phyloP scores from a whole-genome alignment of 2,797 vertebrate genomes.

The Myotis myotis region DNA sequence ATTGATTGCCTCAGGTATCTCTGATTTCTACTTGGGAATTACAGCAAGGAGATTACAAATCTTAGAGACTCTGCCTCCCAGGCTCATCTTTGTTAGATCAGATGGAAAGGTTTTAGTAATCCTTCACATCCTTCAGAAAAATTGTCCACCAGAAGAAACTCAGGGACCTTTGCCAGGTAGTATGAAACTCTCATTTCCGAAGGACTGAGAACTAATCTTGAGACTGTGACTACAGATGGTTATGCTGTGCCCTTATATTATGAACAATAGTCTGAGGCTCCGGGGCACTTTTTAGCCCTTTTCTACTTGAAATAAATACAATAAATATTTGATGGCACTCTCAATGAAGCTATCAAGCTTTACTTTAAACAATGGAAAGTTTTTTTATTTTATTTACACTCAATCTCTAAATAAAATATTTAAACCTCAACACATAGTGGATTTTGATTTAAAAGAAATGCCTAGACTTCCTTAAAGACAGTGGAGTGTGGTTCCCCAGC shows the following conservation, averaged over 20 bases:
- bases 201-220: background rate
- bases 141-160: background rate
- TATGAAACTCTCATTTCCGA: background rate
- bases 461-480: background rate
- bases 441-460: background rate
- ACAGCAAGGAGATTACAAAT: background rate
- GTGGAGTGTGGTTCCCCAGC: background rate
- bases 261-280: background rate
- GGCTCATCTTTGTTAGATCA: background rate
- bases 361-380: background rate
- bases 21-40: background rate
- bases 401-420: background rate
- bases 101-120: background rate
- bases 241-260: background rate
- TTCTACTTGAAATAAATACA: background rate
- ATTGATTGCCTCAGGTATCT: background rate
- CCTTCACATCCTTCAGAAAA: background rate
- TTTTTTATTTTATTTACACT: background rate
- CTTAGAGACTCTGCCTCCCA: background rate
- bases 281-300: background rate
- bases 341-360: background rate
- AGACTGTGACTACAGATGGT: background rate
- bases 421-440: background rate
- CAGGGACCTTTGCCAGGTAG: background rate
- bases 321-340: background rate